A percentile compares a stretch with the other conserved stretches of the same genome.
Conservation (phyloP, 1,140 invertebrate genomes). For the Eriocheir sinensis region DNA sequence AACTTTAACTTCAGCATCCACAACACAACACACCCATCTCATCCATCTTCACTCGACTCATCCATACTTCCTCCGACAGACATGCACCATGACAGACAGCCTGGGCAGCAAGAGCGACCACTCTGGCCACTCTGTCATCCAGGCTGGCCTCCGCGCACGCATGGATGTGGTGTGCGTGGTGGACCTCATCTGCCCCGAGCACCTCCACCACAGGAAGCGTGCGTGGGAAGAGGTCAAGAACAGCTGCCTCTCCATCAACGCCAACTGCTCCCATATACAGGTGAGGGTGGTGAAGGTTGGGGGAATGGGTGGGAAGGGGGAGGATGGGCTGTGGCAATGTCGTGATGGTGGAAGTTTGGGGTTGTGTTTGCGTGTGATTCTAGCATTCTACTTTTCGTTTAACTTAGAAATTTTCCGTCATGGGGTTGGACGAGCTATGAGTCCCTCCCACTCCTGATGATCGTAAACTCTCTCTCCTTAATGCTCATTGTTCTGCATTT, state of each 20-base stretch:
- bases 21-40: too few species aligned
- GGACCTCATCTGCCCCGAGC: constrained; percentile 89
- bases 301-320: too few species aligned
- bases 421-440: background rate
- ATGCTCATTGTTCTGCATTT: background rate
- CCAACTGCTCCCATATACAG: constrained; percentile 91
- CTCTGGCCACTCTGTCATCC: constrained; percentile 72
- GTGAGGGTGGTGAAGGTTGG: constrained; percentile 82
- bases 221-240: constrained; percentile 92
- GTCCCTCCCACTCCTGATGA: too few species aligned
- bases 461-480: constrained; percentile 10
- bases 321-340: too few species aligned
- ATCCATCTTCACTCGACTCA: too few species aligned
- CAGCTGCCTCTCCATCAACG: constrained; percentile 90
- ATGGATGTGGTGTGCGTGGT: constrained; percentile 97
- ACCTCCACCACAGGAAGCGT: constrained; percentile 88
- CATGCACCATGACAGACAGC: constrained; percentile 75
- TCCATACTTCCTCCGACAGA: constrained; percentile 5
- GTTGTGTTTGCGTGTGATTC: too few species aligned
- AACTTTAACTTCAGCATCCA: too few species aligned
- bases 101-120: constrained; percentile 78
- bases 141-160: constrained; percentile 66
- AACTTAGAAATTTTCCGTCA: too few species aligned
- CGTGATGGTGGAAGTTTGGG: too few species aligned
- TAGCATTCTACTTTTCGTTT: too few species aligned